Conservation (phyloP, 2,888 invertebrate genomes). For the Lasiommata megera region DNA sequence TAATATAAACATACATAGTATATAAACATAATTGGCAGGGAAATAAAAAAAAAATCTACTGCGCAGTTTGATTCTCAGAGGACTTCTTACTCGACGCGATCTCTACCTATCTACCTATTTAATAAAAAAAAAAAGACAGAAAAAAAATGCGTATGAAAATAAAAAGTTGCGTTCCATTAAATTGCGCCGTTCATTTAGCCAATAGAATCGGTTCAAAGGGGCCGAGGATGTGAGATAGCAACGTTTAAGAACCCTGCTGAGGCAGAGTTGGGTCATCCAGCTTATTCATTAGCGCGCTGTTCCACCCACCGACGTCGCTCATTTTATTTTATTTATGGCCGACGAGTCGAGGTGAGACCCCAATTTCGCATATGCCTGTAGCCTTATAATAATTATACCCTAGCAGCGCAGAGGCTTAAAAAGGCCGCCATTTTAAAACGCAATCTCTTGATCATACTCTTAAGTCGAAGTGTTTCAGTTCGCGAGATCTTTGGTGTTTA, state of each 20-base stretch:
- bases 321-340: slow-evolving; percentile 78
- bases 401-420: slow-evolving; percentile 59
- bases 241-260: slow-evolving; percentile 38
- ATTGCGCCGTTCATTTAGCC: slow-evolving; percentile 28
- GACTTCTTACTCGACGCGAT: too few relatives aligned
- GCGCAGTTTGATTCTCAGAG: too few relatives aligned
- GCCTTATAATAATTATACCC: slow-evolving; percentile 78
- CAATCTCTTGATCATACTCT: slow-evolving; percentile 30
- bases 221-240: slow-evolving; percentile 25
- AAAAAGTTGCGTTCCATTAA: not conserved
- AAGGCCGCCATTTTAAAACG: slow-evolving; percentile 71
- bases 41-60: too few relatives aligned
- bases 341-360: slow-evolving; percentile 76
- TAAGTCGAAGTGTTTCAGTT: slow-evolving; percentile 26
- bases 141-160: not conserved
- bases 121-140: too few relatives aligned
- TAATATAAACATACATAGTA: too few relatives aligned
- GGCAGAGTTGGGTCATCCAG: slow-evolving; percentile 43
- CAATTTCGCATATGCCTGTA: slow-evolving; percentile 78
- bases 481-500: slow-evolving; percentile 5
- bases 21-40: too few relatives aligned
- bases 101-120: too few relatives aligned
- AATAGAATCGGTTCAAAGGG: slow-evolving; percentile 38
- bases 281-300: slow-evolving; percentile 74
- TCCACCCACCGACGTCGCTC: slow-evolving; percentile 72